Percentiles rank a stretch among this genome's conserved stretches.
Conservation (phyloP, 1,140 invertebrate species). For the Drosophila parabipectinata region DNA sequence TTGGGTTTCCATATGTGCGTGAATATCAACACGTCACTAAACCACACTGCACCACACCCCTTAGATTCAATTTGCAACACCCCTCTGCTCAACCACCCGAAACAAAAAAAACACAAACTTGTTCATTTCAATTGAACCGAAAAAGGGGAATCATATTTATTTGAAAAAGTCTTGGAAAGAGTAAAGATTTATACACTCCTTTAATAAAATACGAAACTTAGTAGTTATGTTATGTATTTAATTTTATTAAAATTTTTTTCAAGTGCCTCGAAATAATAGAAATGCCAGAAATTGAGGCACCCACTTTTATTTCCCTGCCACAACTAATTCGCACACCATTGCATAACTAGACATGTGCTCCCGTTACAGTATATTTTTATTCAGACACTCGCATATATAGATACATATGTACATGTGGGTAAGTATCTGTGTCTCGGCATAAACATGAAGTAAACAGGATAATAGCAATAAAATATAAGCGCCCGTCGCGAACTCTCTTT, state of each 20-base stretch:
- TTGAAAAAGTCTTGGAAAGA: neutral
- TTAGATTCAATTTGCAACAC: neutral
- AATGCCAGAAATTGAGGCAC: constrained; percentile 48
- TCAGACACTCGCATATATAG: neutral
- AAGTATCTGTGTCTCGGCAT: constrained; percentile 57
- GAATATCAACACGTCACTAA: constrained; percentile 59
- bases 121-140: constrained; percentile 64
- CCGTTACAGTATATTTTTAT: neutral
- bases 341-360: constrained; percentile 38
- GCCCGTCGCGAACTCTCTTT: constrained; percentile 59
- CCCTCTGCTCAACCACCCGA: neutral
- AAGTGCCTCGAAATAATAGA: constrained; percentile 6
- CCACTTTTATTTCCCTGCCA: constrained; percentile 72
- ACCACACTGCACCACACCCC: constrained; percentile 9
- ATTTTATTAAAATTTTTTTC: neutral
- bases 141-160: constrained; percentile 8
- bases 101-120: neutral
- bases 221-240: neutral
- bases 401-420: constrained; percentile 31
- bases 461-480: constrained; percentile 83
- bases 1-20: constrained; percentile 48
- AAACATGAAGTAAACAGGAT: constrained; percentile 83
- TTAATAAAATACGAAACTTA: neutral
- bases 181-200: neutral
- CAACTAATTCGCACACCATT: constrained; percentile 80